Conservation (phyloP, 1,140 invertebrate genomes). For the Euglossa dilemma region DNA sequence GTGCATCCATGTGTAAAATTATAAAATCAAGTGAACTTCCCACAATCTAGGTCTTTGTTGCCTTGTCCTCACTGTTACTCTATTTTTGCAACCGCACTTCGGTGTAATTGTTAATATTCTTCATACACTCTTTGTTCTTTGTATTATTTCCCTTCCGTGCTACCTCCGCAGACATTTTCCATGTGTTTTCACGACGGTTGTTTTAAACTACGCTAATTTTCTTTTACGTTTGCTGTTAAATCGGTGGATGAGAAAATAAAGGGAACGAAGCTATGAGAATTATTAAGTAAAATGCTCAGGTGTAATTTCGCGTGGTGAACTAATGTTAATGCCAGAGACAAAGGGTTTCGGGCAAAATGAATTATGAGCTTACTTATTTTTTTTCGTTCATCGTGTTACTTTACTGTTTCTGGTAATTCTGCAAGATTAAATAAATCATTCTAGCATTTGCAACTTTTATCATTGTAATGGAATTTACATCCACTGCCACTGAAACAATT, state of each 20-base stretch:
- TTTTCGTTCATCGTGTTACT: neutral
- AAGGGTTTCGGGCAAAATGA: too few species aligned
- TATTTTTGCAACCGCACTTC: slow-evolving; percentile 20
- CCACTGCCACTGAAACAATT: too few species aligned
- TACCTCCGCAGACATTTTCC: neutral
- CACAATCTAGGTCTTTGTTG: slow-evolving; percentile 37
- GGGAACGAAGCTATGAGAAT: too few species aligned
- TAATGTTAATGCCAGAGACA: too few species aligned
- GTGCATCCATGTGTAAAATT: slow-evolving; percentile 41
- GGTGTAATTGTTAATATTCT: slow-evolving; percentile 30
- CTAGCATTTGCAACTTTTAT: too few species aligned
- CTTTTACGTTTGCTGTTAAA: neutral
- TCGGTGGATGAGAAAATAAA: neutral
- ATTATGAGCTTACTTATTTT: too few species aligned
- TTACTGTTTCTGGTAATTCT: too few species aligned
- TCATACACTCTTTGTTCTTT: neutral
- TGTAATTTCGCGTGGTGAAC: too few species aligned
- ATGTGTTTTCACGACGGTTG: neutral
- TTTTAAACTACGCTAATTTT: neutral
- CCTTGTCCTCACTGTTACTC: slow-evolving; percentile 10
- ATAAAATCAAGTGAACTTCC: slow-evolving; percentile 31
- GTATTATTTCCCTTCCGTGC: neutral
- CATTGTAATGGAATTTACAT: too few species aligned
- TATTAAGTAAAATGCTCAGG: too few species aligned
- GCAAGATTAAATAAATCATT: too few species aligned